Conservation (phyloP, 2,797 vertebrate genomes). For the Mionectes olivaceus region DNA sequence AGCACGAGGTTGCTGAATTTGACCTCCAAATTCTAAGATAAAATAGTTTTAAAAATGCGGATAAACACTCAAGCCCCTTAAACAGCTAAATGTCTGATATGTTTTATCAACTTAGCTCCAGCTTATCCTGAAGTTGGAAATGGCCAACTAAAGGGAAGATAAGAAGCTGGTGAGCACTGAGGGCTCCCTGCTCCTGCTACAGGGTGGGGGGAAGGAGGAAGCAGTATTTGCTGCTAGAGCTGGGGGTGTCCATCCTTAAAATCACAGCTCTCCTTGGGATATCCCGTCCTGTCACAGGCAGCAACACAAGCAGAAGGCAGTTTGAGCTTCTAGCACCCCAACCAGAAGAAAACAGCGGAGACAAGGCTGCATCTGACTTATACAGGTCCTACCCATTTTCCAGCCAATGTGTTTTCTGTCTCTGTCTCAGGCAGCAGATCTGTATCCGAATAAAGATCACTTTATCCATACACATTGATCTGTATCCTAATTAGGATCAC, state of each 20-base stretch:
- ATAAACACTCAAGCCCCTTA: background rate
- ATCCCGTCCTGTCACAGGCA: background rate
- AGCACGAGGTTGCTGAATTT: background rate
- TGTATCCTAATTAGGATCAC: background rate
- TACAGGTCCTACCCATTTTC: background rate
- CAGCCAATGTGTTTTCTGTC: background rate
- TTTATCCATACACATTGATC: background rate
- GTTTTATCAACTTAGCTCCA: background rate
- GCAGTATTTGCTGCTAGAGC: background rate
- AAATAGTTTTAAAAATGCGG: background rate
- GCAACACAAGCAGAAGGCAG: background rate
- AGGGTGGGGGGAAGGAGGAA: background rate
- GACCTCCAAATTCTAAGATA: background rate
- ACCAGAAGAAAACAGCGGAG: background rate
- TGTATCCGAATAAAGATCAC: background rate
- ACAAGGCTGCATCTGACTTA: background rate
- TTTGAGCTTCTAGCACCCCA: background rate
- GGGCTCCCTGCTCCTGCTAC: background rate
- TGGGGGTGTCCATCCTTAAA: background rate
- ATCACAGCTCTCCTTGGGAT: background rate
- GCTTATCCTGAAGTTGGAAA: background rate
- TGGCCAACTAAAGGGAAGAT: background rate
- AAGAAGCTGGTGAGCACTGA: background rate
- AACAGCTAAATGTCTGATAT: background rate
- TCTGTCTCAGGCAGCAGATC: background rate